These are phyloP conservation scores for Passer montanus DNA, from an alignment of 2,113 vertebrate genomes.

Conservation along the genomic window DNA sequence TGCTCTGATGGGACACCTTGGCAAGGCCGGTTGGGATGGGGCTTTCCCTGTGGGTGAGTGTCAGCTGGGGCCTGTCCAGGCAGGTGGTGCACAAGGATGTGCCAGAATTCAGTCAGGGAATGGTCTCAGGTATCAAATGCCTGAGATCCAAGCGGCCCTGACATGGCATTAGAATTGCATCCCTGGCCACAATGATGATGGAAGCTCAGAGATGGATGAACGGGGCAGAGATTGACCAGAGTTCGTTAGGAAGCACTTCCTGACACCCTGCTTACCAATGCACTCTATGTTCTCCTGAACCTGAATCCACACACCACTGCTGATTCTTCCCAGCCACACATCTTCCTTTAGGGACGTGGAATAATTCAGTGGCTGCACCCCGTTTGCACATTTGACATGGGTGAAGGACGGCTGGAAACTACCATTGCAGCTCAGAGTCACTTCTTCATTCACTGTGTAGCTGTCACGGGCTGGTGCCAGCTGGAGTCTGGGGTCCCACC, in stretches of 20 bases:
- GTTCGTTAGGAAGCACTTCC: not conserved
- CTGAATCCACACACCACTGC: not conserved
- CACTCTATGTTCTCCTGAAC: not conserved
- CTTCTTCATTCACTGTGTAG: not conserved
- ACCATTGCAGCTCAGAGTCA: not conserved
- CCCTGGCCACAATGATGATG: not conserved
- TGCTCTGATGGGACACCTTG: rapidly evolving
- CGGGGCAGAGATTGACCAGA: not conserved
- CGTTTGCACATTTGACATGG: not conserved
- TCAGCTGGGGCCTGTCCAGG: not conserved
- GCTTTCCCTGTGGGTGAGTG: not conserved
- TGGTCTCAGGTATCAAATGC: not conserved
- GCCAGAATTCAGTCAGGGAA: not conserved
- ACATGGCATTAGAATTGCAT: not conserved
- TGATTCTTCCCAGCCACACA: not conserved
- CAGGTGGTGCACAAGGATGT: not conserved
- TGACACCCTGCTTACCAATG: not conserved
- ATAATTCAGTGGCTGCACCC: not conserved
- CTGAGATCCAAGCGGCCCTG: rapidly evolving
- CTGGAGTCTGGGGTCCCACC: not conserved
- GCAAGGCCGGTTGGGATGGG: not conserved
- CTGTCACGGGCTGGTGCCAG: not conserved
- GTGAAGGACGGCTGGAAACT: not conserved
- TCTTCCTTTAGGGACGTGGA: not conserved
- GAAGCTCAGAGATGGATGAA: not conserved